A percentile compares a stretch with the other conserved stretches of the same genome.
These are phyloP conservation scores for Suillia variegata DNA, from an alignment of 2,888 invertebrate genomes.

Conservation along the genomic window DNA sequence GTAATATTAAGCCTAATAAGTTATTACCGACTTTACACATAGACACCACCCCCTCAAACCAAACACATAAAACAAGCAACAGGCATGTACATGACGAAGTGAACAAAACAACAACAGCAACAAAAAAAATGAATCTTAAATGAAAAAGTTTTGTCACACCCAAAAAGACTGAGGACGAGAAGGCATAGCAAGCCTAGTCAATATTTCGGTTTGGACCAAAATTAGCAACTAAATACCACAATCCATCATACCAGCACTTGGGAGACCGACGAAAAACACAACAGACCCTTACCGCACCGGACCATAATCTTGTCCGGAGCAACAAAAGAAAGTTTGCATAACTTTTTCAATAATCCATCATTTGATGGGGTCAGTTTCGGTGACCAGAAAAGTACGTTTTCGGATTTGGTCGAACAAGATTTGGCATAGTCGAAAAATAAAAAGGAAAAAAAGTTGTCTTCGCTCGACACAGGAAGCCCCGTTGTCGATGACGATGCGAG, in stretches of 20 bases:
- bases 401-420: not conserved
- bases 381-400: not conserved
- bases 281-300: too few relatives aligned
- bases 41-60: not conserved
- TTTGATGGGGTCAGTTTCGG: slow-evolving; percentile 17
- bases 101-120: not conserved
- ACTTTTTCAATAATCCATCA: slow-evolving; percentile 23
- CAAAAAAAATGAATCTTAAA: slow-evolving; percentile 13
- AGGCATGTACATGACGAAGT: not conserved
- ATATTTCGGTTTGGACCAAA: slow-evolving; percentile 1
- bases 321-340: not conserved
- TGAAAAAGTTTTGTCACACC: slow-evolving; percentile 17
- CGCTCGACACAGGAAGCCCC: not conserved
- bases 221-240: slow-evolving; percentile 1
- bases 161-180: not conserved
- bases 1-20: slow-evolving; percentile 21
- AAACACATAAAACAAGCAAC: not conserved
- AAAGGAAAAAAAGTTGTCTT: too few relatives aligned
- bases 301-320: too few relatives aligned
- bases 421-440: too few relatives aligned
- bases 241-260: slow-evolving; percentile 3
- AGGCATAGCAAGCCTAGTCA: not conserved
- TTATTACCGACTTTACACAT: slow-evolving; percentile 8
- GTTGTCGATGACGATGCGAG: too few relatives aligned
- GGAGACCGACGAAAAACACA: not conserved